These are phyloP conservation scores for Toxotes chatareus DNA, from an alignment of 2,113 vertebrate species.

Conservation along the genomic window DNA sequence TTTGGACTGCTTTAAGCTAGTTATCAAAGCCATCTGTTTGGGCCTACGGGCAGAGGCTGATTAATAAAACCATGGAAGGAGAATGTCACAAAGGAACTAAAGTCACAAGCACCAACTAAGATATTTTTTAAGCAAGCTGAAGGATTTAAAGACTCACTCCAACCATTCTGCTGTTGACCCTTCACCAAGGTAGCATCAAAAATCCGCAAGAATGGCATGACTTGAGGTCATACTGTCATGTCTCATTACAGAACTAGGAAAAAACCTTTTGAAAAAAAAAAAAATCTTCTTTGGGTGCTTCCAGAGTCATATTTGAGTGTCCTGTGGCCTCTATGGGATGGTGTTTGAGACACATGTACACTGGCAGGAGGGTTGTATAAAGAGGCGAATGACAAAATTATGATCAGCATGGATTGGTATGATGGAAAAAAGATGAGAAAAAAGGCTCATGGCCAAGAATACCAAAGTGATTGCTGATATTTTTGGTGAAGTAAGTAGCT, in stretches of 20 bases:
- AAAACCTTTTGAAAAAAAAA: background rate
- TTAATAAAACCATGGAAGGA: slow-evolving; percentile 86
- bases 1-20: slow-evolving; percentile 78
- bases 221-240: slow-evolving; percentile 31
- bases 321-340: background rate
- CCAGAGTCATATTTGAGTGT: slow-evolving; percentile 22
- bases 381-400: slow-evolving; percentile 24
- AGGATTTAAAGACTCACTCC: slow-evolving; percentile 46
- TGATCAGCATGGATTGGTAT: background rate
- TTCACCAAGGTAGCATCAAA: slow-evolving; percentile 27
- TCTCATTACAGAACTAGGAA: slow-evolving; percentile 21
- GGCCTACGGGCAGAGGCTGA: slow-evolving; percentile 81
- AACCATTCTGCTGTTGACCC: slow-evolving; percentile 19
- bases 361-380: slow-evolving; percentile 6
- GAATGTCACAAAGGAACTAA: slow-evolving; percentile 79
- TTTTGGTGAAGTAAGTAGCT: slow-evolving; percentile 15
- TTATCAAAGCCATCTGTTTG: slow-evolving; percentile 84
- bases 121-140: slow-evolving; percentile 79
- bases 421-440: background rate
- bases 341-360: slow-evolving; percentile 2
- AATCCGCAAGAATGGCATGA: slow-evolving; percentile 11
- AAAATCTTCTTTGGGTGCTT: background rate
- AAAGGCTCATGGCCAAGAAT: background rate
- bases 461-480: background rate
- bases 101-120: slow-evolving; percentile 76